Evolutionary conservation across 2,113 vertebrate genomes (phyloP).

Genomic region (Oryzias celebensis): DNA sequence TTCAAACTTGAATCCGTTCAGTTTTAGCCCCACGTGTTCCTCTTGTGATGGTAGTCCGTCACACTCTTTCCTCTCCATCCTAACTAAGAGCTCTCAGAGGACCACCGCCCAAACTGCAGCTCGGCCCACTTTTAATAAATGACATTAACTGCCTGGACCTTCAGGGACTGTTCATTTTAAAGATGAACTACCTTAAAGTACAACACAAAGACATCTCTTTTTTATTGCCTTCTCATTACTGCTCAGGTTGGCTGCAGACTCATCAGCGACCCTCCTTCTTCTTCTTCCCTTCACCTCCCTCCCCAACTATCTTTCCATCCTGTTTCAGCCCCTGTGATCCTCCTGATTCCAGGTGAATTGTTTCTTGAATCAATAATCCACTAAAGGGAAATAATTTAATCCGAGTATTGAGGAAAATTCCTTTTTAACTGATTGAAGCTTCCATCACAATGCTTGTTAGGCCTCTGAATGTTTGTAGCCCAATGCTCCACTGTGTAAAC

Average conservation of each 20-base stretch:
- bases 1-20: constrained; percentile 41
- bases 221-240: constrained; percentile 81
- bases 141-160: constrained; percentile 82
- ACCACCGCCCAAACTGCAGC: constrained; percentile 72
- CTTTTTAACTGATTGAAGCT: constrained; percentile 50
- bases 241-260: constrained; percentile 68
- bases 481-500: constrained; percentile 55
- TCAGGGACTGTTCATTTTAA: constrained; percentile 83
- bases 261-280: constrained; percentile 60
- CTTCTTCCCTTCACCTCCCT: constrained; percentile 31
- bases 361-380: constrained; percentile 64
- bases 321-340: constrained; percentile 34
- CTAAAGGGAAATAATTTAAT: constrained; percentile 71
- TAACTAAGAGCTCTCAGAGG: constrained; percentile 81
- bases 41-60: constrained; percentile 56
- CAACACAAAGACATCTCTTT: constrained; percentile 80
- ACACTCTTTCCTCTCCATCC: constrained; percentile 56
- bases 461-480: constrained; percentile 53
- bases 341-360: constrained; percentile 32
- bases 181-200: constrained; percentile 84
- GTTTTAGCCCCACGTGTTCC: constrained; percentile 15
- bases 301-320: constrained; percentile 41
- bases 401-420: constrained; percentile 54
- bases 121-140: constrained; percentile 85
- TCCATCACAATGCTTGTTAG: constrained; percentile 44